Evolutionary conservation across 1,140 invertebrate species (phyloP), one percentile per base, ranked within the genome.

Genomic region (Ephestia elutella): DNA sequence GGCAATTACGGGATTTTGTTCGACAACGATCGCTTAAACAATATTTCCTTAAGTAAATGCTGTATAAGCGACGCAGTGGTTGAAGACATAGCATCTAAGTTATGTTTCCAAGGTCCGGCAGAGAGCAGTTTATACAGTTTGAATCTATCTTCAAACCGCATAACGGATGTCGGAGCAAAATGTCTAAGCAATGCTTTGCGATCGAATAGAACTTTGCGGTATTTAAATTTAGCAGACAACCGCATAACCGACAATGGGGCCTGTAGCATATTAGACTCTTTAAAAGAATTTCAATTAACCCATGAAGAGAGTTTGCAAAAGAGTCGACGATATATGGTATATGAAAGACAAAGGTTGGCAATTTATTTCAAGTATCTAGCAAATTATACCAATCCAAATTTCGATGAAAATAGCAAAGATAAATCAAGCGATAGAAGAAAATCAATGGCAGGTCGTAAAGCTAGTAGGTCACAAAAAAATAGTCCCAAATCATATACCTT

Each of bases 171-270:
- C n/a, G 78, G 71, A 50, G 75, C 68, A 8, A 77, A 70, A 66
- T 65, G 60, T 48, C 56, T 82, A 5, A 62, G 58, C 21, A 56
- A 68, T 50, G 72, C 70, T 56, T 54, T 81, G n/a, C 73, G 71
- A 71, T 73, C 55, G 59, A 82, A 85, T 66, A 71, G 79, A 62
- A 57, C 51, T 64, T 75, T 83, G 63, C 66, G 74, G 59, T 81
- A 76, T 75, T 76, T 83, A 61, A 80, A 77, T 74, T 57, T 82
- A 48, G 65, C 78, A 7, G 73, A 74, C 59, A 86, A 86, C 60
- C 66, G 48, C 58, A 83, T 80, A 10, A 60, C 49, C 44, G 77
- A 81, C 54, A 60, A 71, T 8, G 79, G 78, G 11, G 73, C 71
- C 0, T 50, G 38, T 18, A 49, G 53, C 25, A 68, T 82, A 59